These are phyloP conservation scores for Ataeniobius toweri DNA, from an alignment of 2,797 vertebrate species.

Conservation along the genomic window DNA sequence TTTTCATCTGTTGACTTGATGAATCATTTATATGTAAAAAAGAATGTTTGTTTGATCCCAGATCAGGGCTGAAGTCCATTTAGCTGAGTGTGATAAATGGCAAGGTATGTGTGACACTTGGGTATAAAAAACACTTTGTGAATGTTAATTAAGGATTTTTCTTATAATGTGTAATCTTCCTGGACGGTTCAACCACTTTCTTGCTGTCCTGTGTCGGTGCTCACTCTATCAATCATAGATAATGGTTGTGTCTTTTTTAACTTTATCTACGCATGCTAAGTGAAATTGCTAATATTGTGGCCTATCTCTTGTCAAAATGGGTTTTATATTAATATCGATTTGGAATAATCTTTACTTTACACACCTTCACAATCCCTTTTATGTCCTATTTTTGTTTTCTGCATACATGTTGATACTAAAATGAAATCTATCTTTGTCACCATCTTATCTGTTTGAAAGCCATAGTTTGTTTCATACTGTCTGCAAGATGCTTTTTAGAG, in stretches of 20 bases:
- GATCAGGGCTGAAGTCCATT: slow-evolving; percentile 22
- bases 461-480: slow-evolving; percentile 37
- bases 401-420: slow-evolving; percentile 41
- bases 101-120: slow-evolving; percentile 25
- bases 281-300: slow-evolving; percentile 24
- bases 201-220: slow-evolving; percentile 29
- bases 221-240: slow-evolving; percentile 41
- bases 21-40: slow-evolving; percentile 22
- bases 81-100: slow-evolving; percentile 20
- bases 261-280: slow-evolving; percentile 31
- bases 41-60: slow-evolving; percentile 29
- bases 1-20: slow-evolving; percentile 10
- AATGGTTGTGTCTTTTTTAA: slow-evolving; percentile 28
- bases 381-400: slow-evolving; percentile 38
- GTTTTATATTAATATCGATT: slow-evolving; percentile 43
- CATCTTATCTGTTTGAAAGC: slow-evolving; percentile 43
- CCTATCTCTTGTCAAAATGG: slow-evolving; percentile 23
- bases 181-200: slow-evolving; percentile 36
- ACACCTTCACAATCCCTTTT: slow-evolving; percentile 25
- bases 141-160: slow-evolving; percentile 26
- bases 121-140: slow-evolving; percentile 31
- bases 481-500: slow-evolving; percentile 31
- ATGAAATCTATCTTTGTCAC: slow-evolving; percentile 26
- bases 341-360: slow-evolving; percentile 39
- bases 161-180: slow-evolving; percentile 22